Base-by-base conservation (phyloP, 2,888 invertebrate genomes). In the Silvanus unidentatus region DNA sequence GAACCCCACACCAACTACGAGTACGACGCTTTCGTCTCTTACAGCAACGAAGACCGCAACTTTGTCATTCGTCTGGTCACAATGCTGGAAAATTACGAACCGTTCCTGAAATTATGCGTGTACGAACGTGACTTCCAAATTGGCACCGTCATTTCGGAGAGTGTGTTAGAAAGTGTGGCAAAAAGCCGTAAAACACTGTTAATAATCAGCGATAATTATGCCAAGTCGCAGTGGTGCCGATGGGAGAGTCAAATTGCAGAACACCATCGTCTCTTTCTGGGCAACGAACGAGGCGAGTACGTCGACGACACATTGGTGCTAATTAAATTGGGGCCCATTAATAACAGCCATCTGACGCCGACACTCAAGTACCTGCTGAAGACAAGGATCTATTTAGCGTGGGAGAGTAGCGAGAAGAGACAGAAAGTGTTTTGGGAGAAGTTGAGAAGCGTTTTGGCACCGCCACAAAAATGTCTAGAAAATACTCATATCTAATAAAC, bases 231-330 rank as follows among this genome's bases (percentile, higher is more conserved):
- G 45, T 87, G 86, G 86, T 82, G 82, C 60, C 72, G 80, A 30
- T 80, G 83, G 78, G 86, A 86, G 60, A 80, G 82, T 9, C 80
- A 82, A 55, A 71, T 84, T 14, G 83, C 83, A 0, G 81, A 84
- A 54, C 77, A 82, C 58, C 79, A 82, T 52, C 73, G 82, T 43
- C 67, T 81, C 44, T 79, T 81, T 51, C 70, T 78, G 16, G 77
- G 79, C 56, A 77, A 79, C 47, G 61, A 62, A 32, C 48, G 62
- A 30, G 69, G 70, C 2, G 76, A 77, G 1, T 76, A 72, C 1
- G 65, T 71, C 0, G 76, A 78, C 45, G 80, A 80, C 53, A 76
- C 79, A 2, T 62, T 84, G 43, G 75, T 86, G 11, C 69, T 84
- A 55, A 73, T 86, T 12, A 77, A 79, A 60, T 66, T 82, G 54